Conservation (phyloP, 2,888 invertebrate genomes). For the Meiosimyza decipiens region DNA sequence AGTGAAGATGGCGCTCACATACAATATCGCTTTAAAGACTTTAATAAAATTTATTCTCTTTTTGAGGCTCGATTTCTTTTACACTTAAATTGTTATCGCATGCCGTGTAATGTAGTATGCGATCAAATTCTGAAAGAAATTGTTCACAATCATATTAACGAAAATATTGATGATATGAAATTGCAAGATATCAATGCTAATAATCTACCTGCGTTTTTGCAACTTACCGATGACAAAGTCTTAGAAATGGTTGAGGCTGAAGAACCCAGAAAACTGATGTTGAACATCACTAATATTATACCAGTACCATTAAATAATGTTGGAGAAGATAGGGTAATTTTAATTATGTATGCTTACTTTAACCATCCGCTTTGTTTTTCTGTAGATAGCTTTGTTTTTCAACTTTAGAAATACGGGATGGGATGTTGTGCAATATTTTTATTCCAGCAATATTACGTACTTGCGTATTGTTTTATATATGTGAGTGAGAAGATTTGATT, state of each 20-base stretch:
- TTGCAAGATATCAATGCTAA: conserved; percentile 35
- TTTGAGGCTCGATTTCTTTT: conserved; percentile 67
- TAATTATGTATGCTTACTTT: too few species aligned
- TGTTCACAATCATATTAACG: conserved; percentile 10
- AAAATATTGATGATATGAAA: conserved; percentile 34
- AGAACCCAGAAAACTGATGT: conserved; percentile 38
- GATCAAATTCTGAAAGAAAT: conserved; percentile 52
- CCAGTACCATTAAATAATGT: too few species aligned
- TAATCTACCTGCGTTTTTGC: conserved; percentile 42
- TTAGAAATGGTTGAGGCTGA: conserved; percentile 45
- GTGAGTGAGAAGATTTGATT: too few species aligned
- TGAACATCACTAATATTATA: conserved; percentile 17
- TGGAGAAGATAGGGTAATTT: too few species aligned
- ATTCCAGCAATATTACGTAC: not conserved
- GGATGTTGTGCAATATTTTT: not conserved
- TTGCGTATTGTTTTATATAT: too few species aligned
- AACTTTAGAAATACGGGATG: too few species aligned
- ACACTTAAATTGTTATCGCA: conserved; percentile 69
- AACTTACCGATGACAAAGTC: conserved; percentile 49
- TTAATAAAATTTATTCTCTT: conserved; percentile 66
- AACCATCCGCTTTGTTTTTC: too few species aligned
- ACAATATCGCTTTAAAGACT: conserved; percentile 68
- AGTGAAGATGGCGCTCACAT: conserved; percentile 58
- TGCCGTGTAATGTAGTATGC: conserved; percentile 63
- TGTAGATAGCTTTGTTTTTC: too few species aligned